A percentile compares a stretch with the other conserved stretches of the same genome.
phyloP scores from a whole-genome alignment of 2,888 invertebrate genomes.

The Drosophila suboccidentalis region DNA sequence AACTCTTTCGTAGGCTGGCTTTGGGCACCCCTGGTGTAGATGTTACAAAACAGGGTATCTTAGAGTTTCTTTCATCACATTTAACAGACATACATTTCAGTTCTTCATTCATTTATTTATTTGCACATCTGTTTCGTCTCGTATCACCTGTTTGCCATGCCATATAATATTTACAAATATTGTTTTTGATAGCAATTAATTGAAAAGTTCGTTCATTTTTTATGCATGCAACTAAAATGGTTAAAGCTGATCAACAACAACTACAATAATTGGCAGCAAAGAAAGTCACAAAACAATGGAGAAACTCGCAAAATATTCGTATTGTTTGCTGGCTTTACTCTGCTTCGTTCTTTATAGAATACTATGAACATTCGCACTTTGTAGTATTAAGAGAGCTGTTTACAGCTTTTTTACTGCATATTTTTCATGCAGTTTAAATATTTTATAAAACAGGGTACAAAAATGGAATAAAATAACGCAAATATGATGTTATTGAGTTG shows the following conservation, averaged over 20 bases:
- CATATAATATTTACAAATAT: conserved; percentile 43
- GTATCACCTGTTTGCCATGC: conserved; percentile 26
- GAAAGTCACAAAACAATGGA: conserved; percentile 13
- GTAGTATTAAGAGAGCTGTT: conserved; percentile 17
- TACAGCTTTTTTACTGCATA: conserved; percentile 8
- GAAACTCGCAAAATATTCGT: neutral
- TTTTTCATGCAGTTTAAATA: conserved; percentile 6
- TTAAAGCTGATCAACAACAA: conserved; percentile 2
- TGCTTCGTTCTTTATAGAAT: neutral
- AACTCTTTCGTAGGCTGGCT: too few species aligned
- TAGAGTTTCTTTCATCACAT: neutral
- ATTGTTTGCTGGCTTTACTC: neutral
- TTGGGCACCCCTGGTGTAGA: too few species aligned
- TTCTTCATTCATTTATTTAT: conserved; percentile 23
- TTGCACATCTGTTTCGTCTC: conserved; percentile 45
- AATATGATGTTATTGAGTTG: conserved; percentile 18
- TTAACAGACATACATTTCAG: neutral
- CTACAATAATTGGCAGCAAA: conserved; percentile 8
- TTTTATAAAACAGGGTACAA: conserved; percentile 6
- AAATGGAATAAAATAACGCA: neutral
- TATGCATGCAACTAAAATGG: conserved; percentile 23
- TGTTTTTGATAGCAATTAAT: conserved; percentile 55
- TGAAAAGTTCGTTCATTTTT: conserved; percentile 40
- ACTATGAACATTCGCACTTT: neutral
- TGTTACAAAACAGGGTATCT: conserved; percentile 8